phyloP scores from a whole-genome alignment of 2,888 invertebrate genomes.

The Ctena decussata region DNA sequence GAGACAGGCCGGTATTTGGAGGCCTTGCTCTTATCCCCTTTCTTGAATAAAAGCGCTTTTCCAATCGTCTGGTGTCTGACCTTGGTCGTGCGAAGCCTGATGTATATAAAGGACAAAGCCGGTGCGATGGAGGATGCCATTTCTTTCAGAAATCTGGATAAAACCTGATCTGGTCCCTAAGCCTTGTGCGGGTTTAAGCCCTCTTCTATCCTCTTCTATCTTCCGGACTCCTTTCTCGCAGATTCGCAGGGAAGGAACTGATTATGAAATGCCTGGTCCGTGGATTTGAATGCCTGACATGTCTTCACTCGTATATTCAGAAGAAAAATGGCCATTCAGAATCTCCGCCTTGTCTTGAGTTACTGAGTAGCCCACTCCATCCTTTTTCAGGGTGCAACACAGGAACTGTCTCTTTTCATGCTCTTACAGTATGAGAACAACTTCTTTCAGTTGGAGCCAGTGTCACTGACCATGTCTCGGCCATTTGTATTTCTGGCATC shows the following conservation, averaged over 20 bases:
- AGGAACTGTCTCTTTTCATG: not conserved
- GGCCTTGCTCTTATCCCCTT: not conserved
- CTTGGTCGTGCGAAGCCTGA: not conserved
- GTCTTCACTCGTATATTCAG: not conserved
- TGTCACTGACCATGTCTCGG: not conserved
- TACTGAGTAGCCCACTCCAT: not conserved
- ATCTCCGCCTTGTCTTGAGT: not conserved
- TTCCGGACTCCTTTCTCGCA: not conserved
- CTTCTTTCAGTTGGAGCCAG: not conserved
- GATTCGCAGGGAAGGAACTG: not conserved
- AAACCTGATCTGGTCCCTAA: not conserved
- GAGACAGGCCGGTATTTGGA: not conserved
- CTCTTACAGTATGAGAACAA: not conserved
- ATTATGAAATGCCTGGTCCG: not conserved
- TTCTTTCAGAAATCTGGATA: constrained; percentile 1
- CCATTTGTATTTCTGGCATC: not conserved
- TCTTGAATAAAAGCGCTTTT: constrained; percentile 2
- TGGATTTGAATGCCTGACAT: not conserved
- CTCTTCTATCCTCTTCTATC: not conserved
- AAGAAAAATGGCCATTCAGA: not conserved
- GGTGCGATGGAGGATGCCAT: not conserved
- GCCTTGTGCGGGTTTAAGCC: constrained; percentile 1
- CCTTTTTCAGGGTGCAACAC: not conserved
- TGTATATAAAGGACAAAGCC: not conserved
- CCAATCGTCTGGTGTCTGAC: not conserved